Evolutionary conservation across 64 coral and sea anemone species (phyloP), one percentile per base, ranked within the genome.

Genomic region (Montipora efflorescens): DNA sequence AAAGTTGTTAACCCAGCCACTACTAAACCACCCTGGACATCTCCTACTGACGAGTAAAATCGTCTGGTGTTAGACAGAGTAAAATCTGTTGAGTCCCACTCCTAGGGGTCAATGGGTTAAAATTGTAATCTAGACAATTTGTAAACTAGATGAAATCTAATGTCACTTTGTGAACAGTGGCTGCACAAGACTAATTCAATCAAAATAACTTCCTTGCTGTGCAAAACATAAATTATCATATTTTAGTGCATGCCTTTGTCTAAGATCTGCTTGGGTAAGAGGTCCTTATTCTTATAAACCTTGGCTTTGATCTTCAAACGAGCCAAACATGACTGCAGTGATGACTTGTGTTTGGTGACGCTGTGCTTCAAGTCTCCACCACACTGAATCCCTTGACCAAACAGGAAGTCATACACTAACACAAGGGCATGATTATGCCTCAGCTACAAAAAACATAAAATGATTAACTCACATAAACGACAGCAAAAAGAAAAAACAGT

Each of bases 361-460:
- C 61, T 66, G 19, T 99, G 97, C 43, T 91, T 91, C 23, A 96
- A 80, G 57, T 92, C 93, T 15, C 97, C 97, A 67, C 97, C 97
- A 96, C 91, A 91, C 53, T 99, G 87, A 76, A 99, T 69, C 48
- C 97, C 97, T 85, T 82, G 79, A 43, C 97, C 97, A 96, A 99
- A 94, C 22, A 99, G 79, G 61, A 94, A 92, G 21, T 99, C 97
- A 76, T 99, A 96, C 5, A 96, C 76, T 49, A 99, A 59, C 5
- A 99, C 97, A 13, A 96, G 44, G 4, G 94, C 97, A 69, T 96
- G 47, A 82, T 58, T 50, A 72, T 80, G 88, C 67, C 92, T 99
- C 14, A 99, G 72, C 97, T 99, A 36, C 44, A 36, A 36, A 36
- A 36, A 36, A 36, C 36, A 36, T 36, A 36, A 36, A 36, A 36